Evolutionary conservation across 2,797 vertebrate genomes (phyloP), one percentile per base, ranked within the genome.

Genomic region (Pseudomugil tenellus): DNA sequence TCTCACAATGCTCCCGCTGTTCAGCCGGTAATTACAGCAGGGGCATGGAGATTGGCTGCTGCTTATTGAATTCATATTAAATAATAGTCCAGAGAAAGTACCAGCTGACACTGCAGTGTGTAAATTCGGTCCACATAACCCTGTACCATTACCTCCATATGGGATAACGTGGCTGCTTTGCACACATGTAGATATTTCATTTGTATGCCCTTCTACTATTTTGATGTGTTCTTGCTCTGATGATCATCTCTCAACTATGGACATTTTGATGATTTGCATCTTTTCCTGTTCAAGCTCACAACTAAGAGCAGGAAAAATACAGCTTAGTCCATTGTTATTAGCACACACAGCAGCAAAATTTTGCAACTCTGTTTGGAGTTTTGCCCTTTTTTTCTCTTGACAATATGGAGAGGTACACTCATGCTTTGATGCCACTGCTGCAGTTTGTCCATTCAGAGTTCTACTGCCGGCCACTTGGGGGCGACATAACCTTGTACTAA

Each of bases 1-100:
- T 77, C 87, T 78, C 70, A 92, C 85, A 89, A 89, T 83, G 85
- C 77, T 77, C 64, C 85, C 52, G 86, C 89, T 92, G 87, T 92
- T 92, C 91, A 62, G 78, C 63, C 34, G 62, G 89, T 94, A 93
- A 94, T 94, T 94, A 92, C 89, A 86, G 86, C 70, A 63, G 58
- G 84, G 86, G 81, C 84, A 82, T 76, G 76, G 79, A 91, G 88
- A 91, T 88, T 69, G 74, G 74, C 75, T 6, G 63, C 77, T 48
- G 79, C 84, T 87, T 92, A 93, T 92, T 94, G 90, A 93, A 93
- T 93, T 92, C 82, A 92, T 92, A 93, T 92, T 84, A 92, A 91
- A 93, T 91, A 81, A 87, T 92, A 91, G 65, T 86, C 79, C 0
- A 65, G 72, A 70, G 63, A 88, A 85, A 81, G 72, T 59, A 63